Evolutionary conservation across 1,140 invertebrate genomes (phyloP).

Genomic region (Diachasmimorpha longicaudata): DNA sequence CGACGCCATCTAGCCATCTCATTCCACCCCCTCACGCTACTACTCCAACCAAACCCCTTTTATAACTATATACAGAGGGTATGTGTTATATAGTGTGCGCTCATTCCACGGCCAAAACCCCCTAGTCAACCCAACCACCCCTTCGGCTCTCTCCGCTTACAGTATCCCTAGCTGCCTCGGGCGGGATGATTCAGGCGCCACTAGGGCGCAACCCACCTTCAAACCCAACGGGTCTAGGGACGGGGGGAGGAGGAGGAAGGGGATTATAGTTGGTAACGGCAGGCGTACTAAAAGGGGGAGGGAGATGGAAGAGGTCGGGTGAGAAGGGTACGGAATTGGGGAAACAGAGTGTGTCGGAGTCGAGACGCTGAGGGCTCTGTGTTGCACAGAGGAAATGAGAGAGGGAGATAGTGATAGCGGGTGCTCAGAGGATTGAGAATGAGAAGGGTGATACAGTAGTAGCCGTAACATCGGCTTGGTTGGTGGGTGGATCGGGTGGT

Average conservation of each 20-base stretch:
- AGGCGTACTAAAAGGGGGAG: constrained; percentile 32
- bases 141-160: not conserved
- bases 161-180: constrained; percentile 44
- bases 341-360: constrained; percentile 60
- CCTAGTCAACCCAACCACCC: constrained; percentile 35
- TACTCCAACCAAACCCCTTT: constrained; percentile 45
- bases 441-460: constrained; percentile 1
- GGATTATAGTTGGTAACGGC: constrained; percentile 18
- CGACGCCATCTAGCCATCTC: constrained; percentile 24
- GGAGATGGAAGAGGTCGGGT: constrained; percentile 15
- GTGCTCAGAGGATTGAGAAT: constrained; percentile 22
- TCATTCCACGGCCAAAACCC: constrained; percentile 48
- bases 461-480: constrained; percentile 7
- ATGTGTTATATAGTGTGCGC: constrained; percentile 30
- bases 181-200: constrained; percentile 62
- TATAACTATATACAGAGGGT: not conserved
- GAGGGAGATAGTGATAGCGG: not conserved
- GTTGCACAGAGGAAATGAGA: not conserved
- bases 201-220: constrained; percentile 61
- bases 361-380: constrained; percentile 29
- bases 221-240: constrained; percentile 35
- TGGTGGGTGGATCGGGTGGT: too few relatives aligned
- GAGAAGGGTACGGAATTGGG: constrained; percentile 29
- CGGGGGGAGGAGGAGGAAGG: too few relatives aligned
- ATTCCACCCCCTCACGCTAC: constrained; percentile 17